phyloP scores from a whole-genome alignment of 1,140 invertebrate genomes.

The Brachionus plicatilis region DNA sequence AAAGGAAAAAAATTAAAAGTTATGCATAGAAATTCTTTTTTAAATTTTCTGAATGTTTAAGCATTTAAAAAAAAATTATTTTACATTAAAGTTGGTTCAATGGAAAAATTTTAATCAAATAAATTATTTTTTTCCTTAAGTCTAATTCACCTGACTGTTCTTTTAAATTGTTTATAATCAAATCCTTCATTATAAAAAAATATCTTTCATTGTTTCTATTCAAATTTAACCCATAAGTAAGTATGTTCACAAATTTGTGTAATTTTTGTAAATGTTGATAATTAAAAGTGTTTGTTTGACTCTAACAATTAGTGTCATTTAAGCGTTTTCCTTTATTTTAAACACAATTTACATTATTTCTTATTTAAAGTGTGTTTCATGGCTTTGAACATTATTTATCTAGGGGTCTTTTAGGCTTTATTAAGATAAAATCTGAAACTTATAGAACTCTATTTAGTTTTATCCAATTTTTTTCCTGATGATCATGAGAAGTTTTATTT shows the following conservation, averaged over 20 bases:
- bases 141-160: no score
- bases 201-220: background rate
- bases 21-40: background rate
- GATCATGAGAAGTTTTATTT: background rate
- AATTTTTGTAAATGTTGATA: background rate
- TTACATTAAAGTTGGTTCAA: no score
- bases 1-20: background rate
- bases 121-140: no score
- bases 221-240: no score
- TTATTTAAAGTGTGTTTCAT: background rate
- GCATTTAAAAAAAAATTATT: no score
- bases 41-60: background rate
- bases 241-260: background rate
- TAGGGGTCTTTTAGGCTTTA: background rate
- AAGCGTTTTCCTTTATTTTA: background rate
- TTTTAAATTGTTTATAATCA: no score
- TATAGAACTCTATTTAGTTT: background rate
- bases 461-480: background rate
- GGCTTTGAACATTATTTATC: background rate
- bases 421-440: background rate
- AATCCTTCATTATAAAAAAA: no score
- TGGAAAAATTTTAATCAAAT: no score
- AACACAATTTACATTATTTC: background rate
- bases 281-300: background rate
- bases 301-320: background rate